A percentile compares a stretch with the other conserved stretches of the same genome.
Conservation (phyloP, 2,888 invertebrate species). For the Tetragonula carbonaria region DNA sequence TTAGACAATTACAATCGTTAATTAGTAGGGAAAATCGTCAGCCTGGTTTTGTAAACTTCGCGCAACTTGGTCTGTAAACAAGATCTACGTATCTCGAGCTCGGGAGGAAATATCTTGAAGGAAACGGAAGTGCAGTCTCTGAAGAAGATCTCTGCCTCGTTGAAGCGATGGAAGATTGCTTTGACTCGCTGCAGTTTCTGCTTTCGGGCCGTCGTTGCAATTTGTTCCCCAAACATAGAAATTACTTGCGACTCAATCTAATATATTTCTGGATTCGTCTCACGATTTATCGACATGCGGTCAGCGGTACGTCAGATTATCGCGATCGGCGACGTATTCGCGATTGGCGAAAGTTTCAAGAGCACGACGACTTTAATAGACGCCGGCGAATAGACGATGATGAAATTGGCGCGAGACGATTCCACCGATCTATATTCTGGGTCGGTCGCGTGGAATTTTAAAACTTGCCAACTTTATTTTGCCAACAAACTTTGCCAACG, state of each 20-base stretch:
- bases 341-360: slow-evolving; percentile 39
- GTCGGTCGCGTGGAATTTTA: slow-evolving; percentile 52
- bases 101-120: too few species aligned
- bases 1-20: too few species aligned
- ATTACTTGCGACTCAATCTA: background rate
- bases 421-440: slow-evolving; percentile 54
- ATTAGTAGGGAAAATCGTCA: too few species aligned
- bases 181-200: too few species aligned
- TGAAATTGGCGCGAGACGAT: slow-evolving; percentile 54
- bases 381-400: slow-evolving; percentile 31
- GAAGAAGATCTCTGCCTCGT: too few species aligned
- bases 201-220: too few species aligned
- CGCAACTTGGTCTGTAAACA: too few species aligned
- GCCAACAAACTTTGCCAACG: slow-evolving; percentile 63
- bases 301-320: background rate
- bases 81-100: too few species aligned
- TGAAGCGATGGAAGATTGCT: too few species aligned
- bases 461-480: slow-evolving; percentile 63
- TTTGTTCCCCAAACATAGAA: too few species aligned
- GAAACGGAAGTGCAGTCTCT: too few species aligned
- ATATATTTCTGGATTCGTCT: background rate
- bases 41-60: too few species aligned
- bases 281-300: background rate
- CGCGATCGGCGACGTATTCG: background rate
- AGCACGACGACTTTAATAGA: slow-evolving; percentile 35